These are phyloP conservation scores for Ascaphus truei DNA, from an alignment of 2,113 vertebrate genomes.

Conservation along the genomic window DNA sequence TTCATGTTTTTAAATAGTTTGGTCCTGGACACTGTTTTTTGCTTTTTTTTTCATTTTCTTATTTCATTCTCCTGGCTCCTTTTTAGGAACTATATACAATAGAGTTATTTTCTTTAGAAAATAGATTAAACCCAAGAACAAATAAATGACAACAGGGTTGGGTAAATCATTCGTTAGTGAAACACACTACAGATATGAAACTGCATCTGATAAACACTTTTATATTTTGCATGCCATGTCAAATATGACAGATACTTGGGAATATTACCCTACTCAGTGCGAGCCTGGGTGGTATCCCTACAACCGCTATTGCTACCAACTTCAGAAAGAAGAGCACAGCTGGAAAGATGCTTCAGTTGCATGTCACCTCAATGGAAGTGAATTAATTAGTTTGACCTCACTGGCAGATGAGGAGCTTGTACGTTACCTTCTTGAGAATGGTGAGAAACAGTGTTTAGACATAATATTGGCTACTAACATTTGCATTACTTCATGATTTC, in stretches of 20 bases:
- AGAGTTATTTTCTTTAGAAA: no score
- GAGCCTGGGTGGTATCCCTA: conserved; percentile 75
- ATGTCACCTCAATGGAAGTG: conserved; percentile 62
- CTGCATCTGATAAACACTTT: conserved; percentile 6
- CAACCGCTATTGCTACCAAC: conserved; percentile 77
- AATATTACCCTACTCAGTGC: conserved; percentile 75
- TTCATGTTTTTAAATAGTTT: no score
- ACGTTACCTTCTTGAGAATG: conserved; percentile 61
- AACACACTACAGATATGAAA: no score
- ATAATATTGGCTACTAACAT: neutral
- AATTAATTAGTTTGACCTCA: conserved; percentile 71
- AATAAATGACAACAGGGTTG: no score
- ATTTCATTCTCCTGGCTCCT: no score
- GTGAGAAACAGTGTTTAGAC: conserved; percentile 61
- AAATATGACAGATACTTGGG: conserved; percentile 74
- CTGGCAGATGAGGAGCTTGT: conserved; percentile 80
- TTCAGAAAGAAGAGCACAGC: conserved; percentile 62
- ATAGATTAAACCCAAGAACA: no score
- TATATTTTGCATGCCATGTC: conserved; percentile 36
- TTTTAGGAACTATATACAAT: no score
- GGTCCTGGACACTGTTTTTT: no score
- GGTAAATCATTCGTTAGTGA: no score
- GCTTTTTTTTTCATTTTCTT: no score
- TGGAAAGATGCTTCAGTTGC: conserved; percentile 73
- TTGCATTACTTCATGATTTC: neutral